phyloP scores from a whole-genome alignment of 2,113 vertebrate species.

The Lota lota region DNA sequence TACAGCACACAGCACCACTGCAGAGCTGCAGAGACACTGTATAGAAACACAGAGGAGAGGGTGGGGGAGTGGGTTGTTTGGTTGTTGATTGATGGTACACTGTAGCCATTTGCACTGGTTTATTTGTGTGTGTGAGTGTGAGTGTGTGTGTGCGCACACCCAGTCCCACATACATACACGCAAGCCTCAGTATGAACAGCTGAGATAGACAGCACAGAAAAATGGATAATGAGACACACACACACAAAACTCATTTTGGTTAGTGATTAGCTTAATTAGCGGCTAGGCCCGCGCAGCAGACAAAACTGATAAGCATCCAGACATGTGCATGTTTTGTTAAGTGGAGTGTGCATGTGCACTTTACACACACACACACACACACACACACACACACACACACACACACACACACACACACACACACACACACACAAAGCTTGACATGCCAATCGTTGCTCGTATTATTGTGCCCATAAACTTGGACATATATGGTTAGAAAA shows the following conservation, averaged over 20 bases:
- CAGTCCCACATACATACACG: not conserved
- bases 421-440: too few species aligned
- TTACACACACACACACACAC: too few species aligned
- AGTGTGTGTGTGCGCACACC: conserved; percentile 6
- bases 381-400: too few species aligned
- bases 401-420: too few species aligned
- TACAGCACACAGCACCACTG: conserved; percentile 16
- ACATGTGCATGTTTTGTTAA: too few species aligned
- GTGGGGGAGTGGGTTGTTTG: conserved; percentile 3
- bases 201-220: conserved; percentile 19
- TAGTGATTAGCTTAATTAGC: conserved; percentile 29
- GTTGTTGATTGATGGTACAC: conserved; percentile 52
- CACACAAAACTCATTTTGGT: too few species aligned
- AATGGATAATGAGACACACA: conserved; percentile 1
- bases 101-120: conserved; percentile 37
- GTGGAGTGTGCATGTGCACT: not conserved
- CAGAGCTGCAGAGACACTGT: conserved; percentile 47
- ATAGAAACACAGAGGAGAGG: conserved; percentile 6
- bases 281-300: conserved; percentile 1
- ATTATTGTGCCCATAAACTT: too few species aligned
- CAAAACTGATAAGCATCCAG: conserved; percentile 3
- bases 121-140: conserved; percentile 30
- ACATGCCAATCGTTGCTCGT: too few species aligned
- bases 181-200: conserved; percentile 34
- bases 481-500: not conserved